These are phyloP conservation scores for Listronotus oregonensis DNA, from an alignment of 1,140 invertebrate species.

Conservation along the genomic window DNA sequence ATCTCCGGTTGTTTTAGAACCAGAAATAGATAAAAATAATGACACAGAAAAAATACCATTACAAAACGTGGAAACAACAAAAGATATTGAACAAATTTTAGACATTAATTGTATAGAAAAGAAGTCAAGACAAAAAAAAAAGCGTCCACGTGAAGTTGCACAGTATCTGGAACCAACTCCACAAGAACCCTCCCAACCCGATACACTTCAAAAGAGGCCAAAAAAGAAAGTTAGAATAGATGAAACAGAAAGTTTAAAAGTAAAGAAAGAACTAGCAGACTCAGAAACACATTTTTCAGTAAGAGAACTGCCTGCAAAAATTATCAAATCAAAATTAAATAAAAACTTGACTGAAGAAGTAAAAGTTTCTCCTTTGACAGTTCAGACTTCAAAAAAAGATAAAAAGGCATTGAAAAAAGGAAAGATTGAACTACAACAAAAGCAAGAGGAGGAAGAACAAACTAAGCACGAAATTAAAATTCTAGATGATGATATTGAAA, in stretches of 20 bases:
- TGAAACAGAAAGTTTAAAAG: slow-evolving; percentile 32
- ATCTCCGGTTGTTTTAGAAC: neutral
- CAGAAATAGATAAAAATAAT: neutral
- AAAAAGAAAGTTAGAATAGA: slow-evolving; percentile 33
- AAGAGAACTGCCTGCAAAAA: slow-evolving; percentile 33
- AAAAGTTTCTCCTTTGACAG: slow-evolving; percentile 17
- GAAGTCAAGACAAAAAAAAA: neutral
- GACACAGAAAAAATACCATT: no score
- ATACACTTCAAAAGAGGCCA: slow-evolving; percentile 1
- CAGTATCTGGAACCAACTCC: no score
- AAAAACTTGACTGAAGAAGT: slow-evolving; percentile 33
- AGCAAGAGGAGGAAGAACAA: neutral
- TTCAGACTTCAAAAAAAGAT: neutral
- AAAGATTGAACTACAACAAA: neutral
- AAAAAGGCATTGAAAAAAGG: neutral
- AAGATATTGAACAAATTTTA: no score
- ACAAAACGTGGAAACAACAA: no score
- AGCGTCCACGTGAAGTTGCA: neutral
- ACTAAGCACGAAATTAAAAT: neutral
- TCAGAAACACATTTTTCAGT: slow-evolving; percentile 24
- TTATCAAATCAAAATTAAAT: slow-evolving; percentile 33
- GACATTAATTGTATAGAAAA: no score
- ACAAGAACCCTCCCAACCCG: neutral
- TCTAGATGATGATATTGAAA: neutral
- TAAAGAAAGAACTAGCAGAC: slow-evolving; percentile 27